Evolutionary conservation across 2,113 vertebrate species (phyloP), one percentile per base, ranked within the genome.

Genomic region (Cygnus atratus): DNA sequence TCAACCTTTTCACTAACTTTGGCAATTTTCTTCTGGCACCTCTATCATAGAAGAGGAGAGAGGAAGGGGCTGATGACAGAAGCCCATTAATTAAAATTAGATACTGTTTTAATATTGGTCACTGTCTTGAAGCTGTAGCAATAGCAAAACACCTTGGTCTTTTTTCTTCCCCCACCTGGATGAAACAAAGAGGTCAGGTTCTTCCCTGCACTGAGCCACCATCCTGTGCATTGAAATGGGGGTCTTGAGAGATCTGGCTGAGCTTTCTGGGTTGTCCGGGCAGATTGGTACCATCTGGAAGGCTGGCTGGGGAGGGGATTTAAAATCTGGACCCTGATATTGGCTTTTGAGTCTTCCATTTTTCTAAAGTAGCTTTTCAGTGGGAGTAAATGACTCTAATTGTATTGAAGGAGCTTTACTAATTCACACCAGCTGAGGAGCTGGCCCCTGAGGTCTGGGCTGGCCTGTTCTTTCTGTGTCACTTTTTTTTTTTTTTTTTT

Each of bases 381-480:
- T 62, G 80, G 77, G 58, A 94, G 77, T 88, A 82, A 93, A 90
- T 89, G 31, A 79, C 76, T 96, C 50, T 88, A 94, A 92, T 95
- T 96, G 92, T 94, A 75, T 85, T 89, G 88, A 92, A 87, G 77
- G 77, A 96, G 93, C 92, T 96, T 84, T 74, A 88, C 93, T 96
- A 94, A 95, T 94, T 95, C 90, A 87, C 83, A 90, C 83, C 95
- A 96, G 95, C 95, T 97, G 95, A 94, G 48, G 70, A 44, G 90
- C 58, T 84, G 92, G 88, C 88, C 95, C 92, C 87, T 75, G 91
- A 94, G 86, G 92, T 96, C 76, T 95, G 95, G 94, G 88, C 76
- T 87, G 90, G 83, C 29, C 86, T 88, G 63, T 77, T 93, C 70
- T 91, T 92, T 96, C 84, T 93, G 73, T 83, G 54, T 12, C 7